Base-by-base conservation (phyloP, 1,140 invertebrate genomes). In the Meteorus sp. region DNA sequence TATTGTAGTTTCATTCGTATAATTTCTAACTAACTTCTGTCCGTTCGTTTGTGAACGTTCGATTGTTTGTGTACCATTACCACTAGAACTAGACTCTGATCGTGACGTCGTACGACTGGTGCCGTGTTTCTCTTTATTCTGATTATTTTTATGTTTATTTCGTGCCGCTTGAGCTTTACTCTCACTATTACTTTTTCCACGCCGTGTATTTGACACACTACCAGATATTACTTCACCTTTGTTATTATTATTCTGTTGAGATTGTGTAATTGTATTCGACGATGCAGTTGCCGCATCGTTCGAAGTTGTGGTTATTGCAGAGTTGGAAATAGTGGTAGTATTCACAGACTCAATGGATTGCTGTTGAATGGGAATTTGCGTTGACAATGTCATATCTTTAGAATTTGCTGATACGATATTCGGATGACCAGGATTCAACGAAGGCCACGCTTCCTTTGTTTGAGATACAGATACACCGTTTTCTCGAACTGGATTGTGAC, bases 391-490 rank as follows among this genome's bases (percentile, higher is more conserved):
- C n/a, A 27, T 13, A 59, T 51, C 31, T 11, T 27, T 27, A 37
- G 29, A 5, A 52, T 15, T 17, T 17, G 53, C 47, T 13, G 25
- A 63, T 69, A 67, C 56, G 76, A 75, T 74, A 65, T 75, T 78
- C 52, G 77, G 74, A 51, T 78, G 77, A 63, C 78, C 80, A 58
- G 74, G 74, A 65, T 81, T 80, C 65, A 83, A 79, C 73, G 81
- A 83, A 54, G 88, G 88, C 88, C 88, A 89, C 56, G 88, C 87
- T 74, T 90, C 88, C 75, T 89, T 86, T 67, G 77, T 81, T 71
- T 78, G 74, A 64, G 76, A 74, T 66, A 76, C 58, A 64, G 69
- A 27, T 15, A 48, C 75, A 53, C 76, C 78, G 64, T 72, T 76
- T 61, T 80, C 78, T 47, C 75, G 70, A 63, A 76, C 70, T 63